Evolutionary conservation across 2,113 vertebrate species (phyloP).

Genomic region (Istiophorus platypterus): DNA sequence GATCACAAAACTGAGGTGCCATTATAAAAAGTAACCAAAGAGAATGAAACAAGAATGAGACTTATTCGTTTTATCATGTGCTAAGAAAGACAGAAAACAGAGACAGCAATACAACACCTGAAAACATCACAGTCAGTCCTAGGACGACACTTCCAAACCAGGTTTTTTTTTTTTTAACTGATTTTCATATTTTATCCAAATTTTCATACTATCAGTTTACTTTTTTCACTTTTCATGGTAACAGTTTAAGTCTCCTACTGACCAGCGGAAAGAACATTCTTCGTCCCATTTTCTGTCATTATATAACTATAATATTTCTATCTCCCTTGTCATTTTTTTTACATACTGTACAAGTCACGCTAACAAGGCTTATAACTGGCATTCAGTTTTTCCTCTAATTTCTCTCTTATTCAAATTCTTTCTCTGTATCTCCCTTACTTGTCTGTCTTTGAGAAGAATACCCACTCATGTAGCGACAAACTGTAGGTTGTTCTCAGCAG

Average conservation of each 20-base stretch:
- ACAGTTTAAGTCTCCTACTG: not conserved
- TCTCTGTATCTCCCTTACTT: not conserved
- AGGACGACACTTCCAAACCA: not conserved
- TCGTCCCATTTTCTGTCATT: not conserved
- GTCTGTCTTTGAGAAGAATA: conserved; percentile 1
- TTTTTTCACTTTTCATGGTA: not conserved
- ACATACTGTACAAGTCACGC: not conserved
- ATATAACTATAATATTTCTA: conserved; percentile 1
- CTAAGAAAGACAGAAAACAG: not conserved
- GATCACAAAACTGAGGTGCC: not conserved
- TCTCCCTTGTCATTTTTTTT: not conserved
- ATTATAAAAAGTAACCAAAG: not conserved
- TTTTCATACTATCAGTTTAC: not conserved
- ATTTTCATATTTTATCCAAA: conserved; percentile 9
- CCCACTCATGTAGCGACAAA: conserved; percentile 7
- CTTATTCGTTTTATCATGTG: not conserved
- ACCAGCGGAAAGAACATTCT: not conserved
- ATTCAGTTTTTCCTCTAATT: not conserved
- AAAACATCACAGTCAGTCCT: not conserved
- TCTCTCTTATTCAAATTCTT: not conserved
- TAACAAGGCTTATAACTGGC: not conserved
- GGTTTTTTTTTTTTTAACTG: not conserved
- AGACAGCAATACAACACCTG: not conserved
- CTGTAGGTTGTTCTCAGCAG: not conserved
- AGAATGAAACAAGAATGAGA: not conserved